Conservation (phyloP, 2,113 vertebrate genomes). For the Pluvialis apricaria region DNA sequence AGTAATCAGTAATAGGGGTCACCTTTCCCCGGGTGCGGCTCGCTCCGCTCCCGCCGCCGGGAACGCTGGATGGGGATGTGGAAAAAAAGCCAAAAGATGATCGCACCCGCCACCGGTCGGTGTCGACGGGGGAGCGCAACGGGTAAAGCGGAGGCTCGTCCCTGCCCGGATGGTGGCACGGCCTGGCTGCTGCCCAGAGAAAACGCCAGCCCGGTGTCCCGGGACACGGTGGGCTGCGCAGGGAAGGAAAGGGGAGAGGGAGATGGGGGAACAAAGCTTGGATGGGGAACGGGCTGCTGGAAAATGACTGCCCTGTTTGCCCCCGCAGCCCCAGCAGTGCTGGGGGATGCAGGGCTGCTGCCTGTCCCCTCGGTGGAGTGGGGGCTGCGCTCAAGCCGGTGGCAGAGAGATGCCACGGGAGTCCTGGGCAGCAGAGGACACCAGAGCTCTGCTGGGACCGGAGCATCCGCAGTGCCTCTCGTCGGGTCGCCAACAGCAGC, state of each 20-base stretch:
- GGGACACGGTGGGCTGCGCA: not conserved
- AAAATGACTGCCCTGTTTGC: not conserved
- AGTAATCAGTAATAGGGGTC: not conserved
- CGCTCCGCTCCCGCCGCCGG: not conserved
- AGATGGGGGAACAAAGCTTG: not conserved
- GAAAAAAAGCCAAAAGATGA: not conserved
- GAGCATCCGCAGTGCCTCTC: not conserved
- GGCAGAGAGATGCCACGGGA: not conserved
- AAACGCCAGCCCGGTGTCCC: not conserved
- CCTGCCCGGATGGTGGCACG: not conserved
- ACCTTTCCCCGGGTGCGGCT: not conserved
- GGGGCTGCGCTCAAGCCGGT: not conserved
- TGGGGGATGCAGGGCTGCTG: not conserved
- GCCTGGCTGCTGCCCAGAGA: not conserved
- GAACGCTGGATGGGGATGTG: not conserved
- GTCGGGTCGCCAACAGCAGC: not conserved
- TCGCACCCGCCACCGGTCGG: too few species aligned
- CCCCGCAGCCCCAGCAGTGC: not conserved
- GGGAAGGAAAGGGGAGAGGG: not conserved
- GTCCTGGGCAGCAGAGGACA: too few species aligned
- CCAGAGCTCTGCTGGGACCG: not conserved
- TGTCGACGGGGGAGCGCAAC: not conserved
- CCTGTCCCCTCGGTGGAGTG: rapidly evolving
- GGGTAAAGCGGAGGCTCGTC: not conserved
- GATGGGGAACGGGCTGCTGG: not conserved